These are phyloP conservation scores for Cabera pusaria DNA, from an alignment of 2,888 invertebrate genomes.

Conservation along the genomic window DNA sequence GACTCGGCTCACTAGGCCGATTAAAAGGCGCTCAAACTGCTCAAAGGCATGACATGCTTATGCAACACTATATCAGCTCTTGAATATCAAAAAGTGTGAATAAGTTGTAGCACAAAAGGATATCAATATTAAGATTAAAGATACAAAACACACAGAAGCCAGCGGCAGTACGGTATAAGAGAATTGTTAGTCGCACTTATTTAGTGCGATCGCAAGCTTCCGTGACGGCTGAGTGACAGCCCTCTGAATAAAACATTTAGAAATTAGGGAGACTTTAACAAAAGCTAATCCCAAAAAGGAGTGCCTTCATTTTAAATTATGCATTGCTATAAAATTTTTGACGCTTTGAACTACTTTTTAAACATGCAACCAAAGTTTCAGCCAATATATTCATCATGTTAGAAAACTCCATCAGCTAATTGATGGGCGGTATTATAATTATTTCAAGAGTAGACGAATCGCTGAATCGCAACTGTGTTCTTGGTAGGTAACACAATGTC, in stretches of 20 bases:
- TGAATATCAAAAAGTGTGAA: constrained; percentile 35
- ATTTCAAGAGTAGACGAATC: constrained; percentile 1
- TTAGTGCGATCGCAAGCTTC: constrained; percentile 33
- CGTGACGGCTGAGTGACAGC: constrained; percentile 38
- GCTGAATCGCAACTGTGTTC: constrained; percentile 6
- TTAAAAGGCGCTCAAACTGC: too few species aligned
- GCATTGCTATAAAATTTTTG: constrained; percentile 6
- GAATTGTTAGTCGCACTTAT: constrained; percentile 32
- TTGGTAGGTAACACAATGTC: constrained; percentile 6
- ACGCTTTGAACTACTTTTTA: constrained; percentile 9
- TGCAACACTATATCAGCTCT: constrained; percentile 33
- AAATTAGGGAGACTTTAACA: constrained; percentile 36
- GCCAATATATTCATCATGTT: too few species aligned
- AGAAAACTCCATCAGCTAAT: too few species aligned
- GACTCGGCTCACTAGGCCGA: too few species aligned
- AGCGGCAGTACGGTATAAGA: constrained; percentile 20
- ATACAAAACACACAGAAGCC: constrained; percentile 28
- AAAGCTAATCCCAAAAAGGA: constrained; percentile 21
- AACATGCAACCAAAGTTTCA: constrained; percentile 10
- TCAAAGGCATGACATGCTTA: too few species aligned
- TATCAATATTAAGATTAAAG: constrained; percentile 29
- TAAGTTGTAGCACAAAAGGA: constrained; percentile 32
- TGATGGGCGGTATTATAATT: too few species aligned
- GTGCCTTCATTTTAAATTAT: constrained; percentile 23
- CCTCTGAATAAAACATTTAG: constrained; percentile 46